Percentiles rank a stretch among this genome's conserved stretches.
These are phyloP conservation scores for Zoanthus sansibaricus DNA, from an alignment of 92 coral and sea anemone genomes.

Conservation along the genomic window DNA sequence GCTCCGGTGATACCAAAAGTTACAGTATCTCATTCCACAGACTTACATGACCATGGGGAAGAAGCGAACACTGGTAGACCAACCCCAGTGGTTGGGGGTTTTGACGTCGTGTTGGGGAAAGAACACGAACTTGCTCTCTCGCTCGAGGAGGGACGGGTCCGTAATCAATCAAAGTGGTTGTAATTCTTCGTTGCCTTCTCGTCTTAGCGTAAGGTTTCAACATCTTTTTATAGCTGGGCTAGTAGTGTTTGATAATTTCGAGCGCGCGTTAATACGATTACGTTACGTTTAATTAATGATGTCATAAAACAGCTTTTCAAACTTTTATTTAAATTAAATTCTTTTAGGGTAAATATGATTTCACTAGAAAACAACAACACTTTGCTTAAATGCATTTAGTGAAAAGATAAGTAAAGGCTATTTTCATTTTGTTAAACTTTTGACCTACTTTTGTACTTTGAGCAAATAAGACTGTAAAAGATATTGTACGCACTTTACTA, in stretches of 20 bases:
- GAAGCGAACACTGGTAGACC: slow-evolving; percentile 83
- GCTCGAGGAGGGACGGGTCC: slow-evolving; percentile 72
- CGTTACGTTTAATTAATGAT: not conserved
- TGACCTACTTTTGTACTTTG: too few relatives aligned
- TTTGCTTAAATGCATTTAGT: too few relatives aligned
- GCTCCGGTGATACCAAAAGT: not conserved
- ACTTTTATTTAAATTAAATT: too few relatives aligned
- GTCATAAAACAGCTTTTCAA: too few relatives aligned
- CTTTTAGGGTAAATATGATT: too few relatives aligned
- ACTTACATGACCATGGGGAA: slow-evolving; percentile 72
- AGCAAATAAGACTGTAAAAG: too few relatives aligned
- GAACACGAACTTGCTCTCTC: slow-evolving; percentile 77
- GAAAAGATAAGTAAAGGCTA: too few relatives aligned
- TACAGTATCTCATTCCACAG: not conserved
- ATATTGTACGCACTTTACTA: too few relatives aligned
- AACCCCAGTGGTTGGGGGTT: slow-evolving; percentile 96
- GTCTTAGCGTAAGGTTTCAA: slow-evolving; percentile 18
- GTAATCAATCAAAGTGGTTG: slow-evolving; percentile 75
- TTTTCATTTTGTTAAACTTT: too few relatives aligned
- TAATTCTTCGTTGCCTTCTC: slow-evolving; percentile 62
- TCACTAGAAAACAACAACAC: too few relatives aligned
- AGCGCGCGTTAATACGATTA: not conserved
- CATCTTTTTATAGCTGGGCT: not conserved
- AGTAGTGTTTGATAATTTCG: not conserved
- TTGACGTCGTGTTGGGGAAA: slow-evolving; percentile 93